Evolutionary conservation across 2,888 invertebrate species (phyloP).

Genomic region (Clanis bilineata): DNA sequence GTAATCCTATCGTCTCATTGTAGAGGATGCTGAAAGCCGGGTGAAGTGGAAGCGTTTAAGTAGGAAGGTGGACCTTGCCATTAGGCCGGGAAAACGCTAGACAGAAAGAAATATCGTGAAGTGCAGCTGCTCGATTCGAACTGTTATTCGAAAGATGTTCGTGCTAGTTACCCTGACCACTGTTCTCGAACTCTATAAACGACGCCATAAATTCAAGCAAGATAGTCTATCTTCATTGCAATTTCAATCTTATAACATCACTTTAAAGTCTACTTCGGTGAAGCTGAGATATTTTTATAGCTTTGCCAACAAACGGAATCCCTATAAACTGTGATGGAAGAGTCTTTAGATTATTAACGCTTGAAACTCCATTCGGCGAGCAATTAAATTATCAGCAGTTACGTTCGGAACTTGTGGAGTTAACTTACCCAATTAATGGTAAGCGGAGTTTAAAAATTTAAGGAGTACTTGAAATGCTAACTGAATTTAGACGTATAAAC

Average conservation of each 20-base stretch:
- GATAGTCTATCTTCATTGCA: background rate
- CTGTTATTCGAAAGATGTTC: no score
- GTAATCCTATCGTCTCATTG: no score
- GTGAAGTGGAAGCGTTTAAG: no score
- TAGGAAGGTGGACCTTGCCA: no score
- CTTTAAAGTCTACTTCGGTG: background rate
- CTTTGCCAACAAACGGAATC: background rate
- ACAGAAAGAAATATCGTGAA: no score
- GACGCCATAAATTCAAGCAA: background rate
- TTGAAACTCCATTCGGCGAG: background rate
- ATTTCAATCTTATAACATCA: background rate
- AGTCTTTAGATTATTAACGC: slow-evolving; percentile 9
- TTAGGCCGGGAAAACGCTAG: no score
- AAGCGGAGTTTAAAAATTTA: background rate
- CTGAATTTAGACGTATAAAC: no score
- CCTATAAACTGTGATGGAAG: slow-evolving; percentile 6
- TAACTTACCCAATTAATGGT: slow-evolving; percentile 3
- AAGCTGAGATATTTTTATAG: background rate
- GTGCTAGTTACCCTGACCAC: no score
- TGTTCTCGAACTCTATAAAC: background rate
- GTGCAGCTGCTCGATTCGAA: no score
- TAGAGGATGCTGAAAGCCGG: no score
- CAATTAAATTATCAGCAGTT: slow-evolving; percentile 15
- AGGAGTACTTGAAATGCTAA: background rate
- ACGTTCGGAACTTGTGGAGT: background rate